These are phyloP conservation scores for Betta splendens DNA, from an alignment of 2,797 vertebrate species.

Conservation along the genomic window DNA sequence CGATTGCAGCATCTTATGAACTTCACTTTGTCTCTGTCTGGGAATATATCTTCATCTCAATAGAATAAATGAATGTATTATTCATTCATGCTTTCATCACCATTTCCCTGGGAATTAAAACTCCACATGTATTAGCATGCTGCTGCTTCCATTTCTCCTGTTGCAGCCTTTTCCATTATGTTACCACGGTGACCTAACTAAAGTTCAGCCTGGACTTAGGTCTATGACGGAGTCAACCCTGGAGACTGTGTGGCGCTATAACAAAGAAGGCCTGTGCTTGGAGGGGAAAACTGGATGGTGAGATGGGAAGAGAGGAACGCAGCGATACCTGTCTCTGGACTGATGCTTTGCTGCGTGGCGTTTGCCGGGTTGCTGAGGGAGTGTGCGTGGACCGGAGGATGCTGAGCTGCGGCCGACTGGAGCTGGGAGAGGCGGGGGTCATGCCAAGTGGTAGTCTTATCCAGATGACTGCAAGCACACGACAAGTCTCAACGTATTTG, in stretches of 20 bases:
- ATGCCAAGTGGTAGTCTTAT: slow-evolving; percentile 96
- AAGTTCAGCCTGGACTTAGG: background rate
- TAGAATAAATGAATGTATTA: background rate
- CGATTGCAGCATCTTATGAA: too few species aligned
- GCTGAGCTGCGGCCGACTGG: slow-evolving; percentile 86
- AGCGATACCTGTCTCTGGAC: slow-evolving; percentile 71
- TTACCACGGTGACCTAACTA: background rate
- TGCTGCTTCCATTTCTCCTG: too few species aligned
- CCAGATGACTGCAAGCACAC: slow-evolving; percentile 86
- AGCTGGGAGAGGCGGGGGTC: slow-evolving; percentile 92
- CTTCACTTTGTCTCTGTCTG: background rate
- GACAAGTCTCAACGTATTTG: slow-evolving; percentile 60
- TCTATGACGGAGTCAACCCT: slow-evolving; percentile 9
- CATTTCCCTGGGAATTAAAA: background rate
- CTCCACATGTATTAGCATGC: background rate
- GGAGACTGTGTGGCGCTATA: slow-evolving; percentile 17
- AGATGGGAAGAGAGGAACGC: background rate
- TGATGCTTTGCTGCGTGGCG: slow-evolving; percentile 69
- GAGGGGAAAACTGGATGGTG: slow-evolving; percentile 11
- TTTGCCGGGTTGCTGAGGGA: slow-evolving; percentile 75
- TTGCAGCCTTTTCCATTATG: background rate
- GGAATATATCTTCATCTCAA: background rate
- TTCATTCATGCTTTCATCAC: background rate
- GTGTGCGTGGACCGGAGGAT: slow-evolving; percentile 73
- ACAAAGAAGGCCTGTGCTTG: slow-evolving; percentile 27